These are phyloP conservation scores for Hucho hucho DNA, from an alignment of 2,113 vertebrate species.

Conservation along the genomic window DNA sequence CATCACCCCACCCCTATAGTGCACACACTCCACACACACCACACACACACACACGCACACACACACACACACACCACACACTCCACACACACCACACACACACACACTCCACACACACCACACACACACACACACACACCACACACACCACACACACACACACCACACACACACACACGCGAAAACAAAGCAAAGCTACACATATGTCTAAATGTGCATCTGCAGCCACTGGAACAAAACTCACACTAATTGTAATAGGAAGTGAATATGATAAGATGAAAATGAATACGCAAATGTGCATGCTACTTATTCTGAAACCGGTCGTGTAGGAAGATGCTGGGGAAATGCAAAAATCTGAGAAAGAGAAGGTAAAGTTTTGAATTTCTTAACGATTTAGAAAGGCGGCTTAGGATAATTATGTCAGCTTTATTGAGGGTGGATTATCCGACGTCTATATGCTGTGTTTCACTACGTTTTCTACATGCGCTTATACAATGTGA, in stretches of 20 bases:
- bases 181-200: background rate
- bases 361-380: constrained; percentile 85
- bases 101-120: constrained; percentile 5
- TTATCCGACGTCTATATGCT: constrained; percentile 90
- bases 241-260: background rate
- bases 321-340: constrained; percentile 67
- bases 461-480: constrained; percentile 76
- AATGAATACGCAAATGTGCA: constrained; percentile 17
- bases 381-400: constrained; percentile 98
- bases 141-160: background rate
- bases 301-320: constrained; percentile 48
- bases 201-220: background rate
- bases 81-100: background rate
- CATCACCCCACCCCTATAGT: constrained; percentile 39
- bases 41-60: constrained; percentile 5
- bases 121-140: too few relatives aligned
- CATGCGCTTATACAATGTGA: constrained; percentile 87
- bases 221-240: background rate
- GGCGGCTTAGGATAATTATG: constrained; percentile 97
- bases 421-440: constrained; percentile 95
- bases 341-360: constrained; percentile 85
- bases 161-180: background rate
- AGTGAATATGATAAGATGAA: constrained; percentile 20
- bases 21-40: constrained; percentile 6
- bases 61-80: constrained; percentile 14